Base-by-base conservation (phyloP, 2,797 vertebrate species). In the Trematomus bernacchii region DNA sequence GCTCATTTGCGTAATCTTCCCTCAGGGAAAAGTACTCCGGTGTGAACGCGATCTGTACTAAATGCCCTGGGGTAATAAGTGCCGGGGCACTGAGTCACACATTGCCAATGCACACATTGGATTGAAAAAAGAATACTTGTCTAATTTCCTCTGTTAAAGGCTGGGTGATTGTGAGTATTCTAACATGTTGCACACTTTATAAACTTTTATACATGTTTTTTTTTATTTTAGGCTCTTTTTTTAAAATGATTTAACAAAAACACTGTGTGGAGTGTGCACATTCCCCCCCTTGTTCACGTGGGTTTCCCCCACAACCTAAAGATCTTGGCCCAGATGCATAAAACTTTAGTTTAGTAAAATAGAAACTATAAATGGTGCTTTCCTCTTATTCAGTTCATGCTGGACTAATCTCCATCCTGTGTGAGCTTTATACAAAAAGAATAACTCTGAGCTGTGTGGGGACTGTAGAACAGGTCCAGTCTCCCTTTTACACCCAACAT, bases 391-490 rank as follows among this genome's bases (percentile, higher is more conserved):
- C 16, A 19, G 42, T 47, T 27, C 6, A 46, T 21, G 6, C 33
- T 71, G 57, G 12, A 44, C 67, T 43, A 67, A 68, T 47, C 21
- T 52, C 23, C 15, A 55, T 16, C 4, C 21, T 62, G 21, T 62
- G 15, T 33, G 16, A 52, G 37, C 52, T 10, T 15, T 14, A 47
- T 4, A 16, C 11, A 15, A 12, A 59, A 43, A 12, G 21, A 7
- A 13, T 23, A 7, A 42, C n/a, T 37, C 27, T 19, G 16, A 60
- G 53, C 23, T 23, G 27, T 67, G 27, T 23, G 40, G 19, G 15
- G 33, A 61, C 11, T 73, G 16, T 43, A 21, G 58, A 16, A 27
- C 51, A 57, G 7, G 33, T 42, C 3, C 19, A 16, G 37, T 52
- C 15, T 50, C 13, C 6, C 2, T 50, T 44, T 51, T 51, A 46